These are phyloP conservation scores for Scytalopus superciliaris DNA, from an alignment of 2,113 vertebrate species.

Conservation along the genomic window DNA sequence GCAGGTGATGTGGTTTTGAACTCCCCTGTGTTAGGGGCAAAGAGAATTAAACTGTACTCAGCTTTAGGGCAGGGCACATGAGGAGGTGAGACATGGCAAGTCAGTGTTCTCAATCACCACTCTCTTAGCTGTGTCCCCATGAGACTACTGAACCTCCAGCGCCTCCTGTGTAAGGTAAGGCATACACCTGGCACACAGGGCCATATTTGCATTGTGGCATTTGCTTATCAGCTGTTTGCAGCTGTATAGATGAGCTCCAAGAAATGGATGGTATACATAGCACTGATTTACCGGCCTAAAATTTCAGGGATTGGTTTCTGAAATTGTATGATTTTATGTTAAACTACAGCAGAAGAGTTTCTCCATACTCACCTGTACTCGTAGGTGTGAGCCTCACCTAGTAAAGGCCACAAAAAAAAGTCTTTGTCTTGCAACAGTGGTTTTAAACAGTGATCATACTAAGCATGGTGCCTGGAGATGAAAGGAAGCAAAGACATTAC, in stretches of 20 bases:
- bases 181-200: background rate
- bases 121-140: background rate
- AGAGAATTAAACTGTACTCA: background rate
- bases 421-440: background rate
- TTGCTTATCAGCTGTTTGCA: background rate
- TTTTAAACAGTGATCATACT: background rate
- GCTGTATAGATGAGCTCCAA: background rate
- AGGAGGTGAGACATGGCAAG: background rate
- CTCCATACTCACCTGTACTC: background rate
- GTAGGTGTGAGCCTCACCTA: background rate
- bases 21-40: background rate
- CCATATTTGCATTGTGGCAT: background rate
- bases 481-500: background rate
- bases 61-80: background rate
- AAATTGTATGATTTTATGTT: background rate
- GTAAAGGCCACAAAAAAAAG: background rate
- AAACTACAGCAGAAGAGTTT: background rate
- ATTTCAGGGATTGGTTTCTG: background rate
- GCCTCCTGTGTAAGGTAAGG: fast-evolving
- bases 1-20: background rate
- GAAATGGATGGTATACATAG: background rate
- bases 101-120: background rate
- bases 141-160: background rate
- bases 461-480: background rate
- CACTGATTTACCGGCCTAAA: background rate